Evolutionary conservation across 2,113 vertebrate species (phyloP), one percentile per base, ranked within the genome.

Genomic region (Brachyistius frenatus): DNA sequence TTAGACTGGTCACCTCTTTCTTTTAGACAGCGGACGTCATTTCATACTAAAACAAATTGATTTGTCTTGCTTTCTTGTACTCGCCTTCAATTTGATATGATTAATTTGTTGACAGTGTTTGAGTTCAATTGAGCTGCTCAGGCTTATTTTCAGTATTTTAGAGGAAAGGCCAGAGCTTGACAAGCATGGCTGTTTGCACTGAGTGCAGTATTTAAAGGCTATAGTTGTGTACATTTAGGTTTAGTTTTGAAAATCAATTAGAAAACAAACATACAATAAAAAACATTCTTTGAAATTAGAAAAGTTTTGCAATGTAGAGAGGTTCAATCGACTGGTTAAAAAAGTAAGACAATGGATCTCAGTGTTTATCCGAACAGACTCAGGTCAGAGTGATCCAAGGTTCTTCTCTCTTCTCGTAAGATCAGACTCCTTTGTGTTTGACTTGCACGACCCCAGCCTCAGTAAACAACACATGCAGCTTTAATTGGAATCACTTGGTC

Each of bases 401-500:
- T 66, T 91, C 85, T 86, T 57, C 77, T 80, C 66, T 86, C 63
- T 32, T 37, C 69, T 56, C 60, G 67, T 73, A 86, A 89, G 83
- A 91, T 92, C 86, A 79, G 75, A 67, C 79, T 77, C 68, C 73
- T 90, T 92, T 80, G 81, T 89, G 64, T 89, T 89, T 90, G 89
- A 91, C 89, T 93, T 76, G 37, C 80, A 87, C 79, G 84, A 93
- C 92, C 93, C 89, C 80, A 76, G 81, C 70, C 71, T 90, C 84
- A 73, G 90, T 91, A 92, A 94, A 93, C 89, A 93, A 89, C 84
- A 90, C 83, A 89, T 79, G 66, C 80, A 84, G 86, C 91, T 91
- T 72, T 93, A 94, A 94, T 93, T 93, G 88, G 88, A 94, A 93
- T 94, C 93, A 94, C 91, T 93, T 93, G 92, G 80, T 88, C 87